Conservation (phyloP, 1,140 invertebrate genomes). For the Andricus grossulariae region DNA sequence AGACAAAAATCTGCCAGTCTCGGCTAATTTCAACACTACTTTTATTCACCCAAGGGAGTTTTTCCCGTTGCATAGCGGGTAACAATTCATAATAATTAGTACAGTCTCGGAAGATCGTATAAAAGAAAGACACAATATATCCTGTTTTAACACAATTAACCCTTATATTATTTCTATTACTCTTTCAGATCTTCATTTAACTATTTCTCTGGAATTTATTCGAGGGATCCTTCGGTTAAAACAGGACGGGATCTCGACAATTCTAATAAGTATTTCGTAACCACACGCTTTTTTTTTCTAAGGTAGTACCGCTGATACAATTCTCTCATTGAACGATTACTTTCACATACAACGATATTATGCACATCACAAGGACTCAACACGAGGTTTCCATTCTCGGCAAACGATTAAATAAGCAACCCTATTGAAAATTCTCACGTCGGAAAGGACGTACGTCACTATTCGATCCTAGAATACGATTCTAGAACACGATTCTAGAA, state of each 20-base stretch:
- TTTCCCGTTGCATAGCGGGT: background rate
- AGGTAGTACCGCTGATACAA: slow-evolving; percentile 50
- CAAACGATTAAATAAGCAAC: slow-evolving; percentile 44
- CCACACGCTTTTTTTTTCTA: slow-evolving; percentile 45
- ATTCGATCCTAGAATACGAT: too few relatives aligned
- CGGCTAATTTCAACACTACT: background rate
- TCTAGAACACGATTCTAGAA: too few relatives aligned
- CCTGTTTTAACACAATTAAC: background rate
- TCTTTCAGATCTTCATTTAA: background rate
- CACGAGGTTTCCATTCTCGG: slow-evolving; percentile 31
- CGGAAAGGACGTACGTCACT: too few relatives aligned
- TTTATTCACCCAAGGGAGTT: background rate
- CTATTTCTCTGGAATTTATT: slow-evolving; percentile 6
- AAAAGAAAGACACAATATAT: background rate
- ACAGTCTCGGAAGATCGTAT: background rate
- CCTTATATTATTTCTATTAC: background rate
- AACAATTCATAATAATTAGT: background rate
- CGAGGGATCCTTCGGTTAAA: slow-evolving; percentile 39
- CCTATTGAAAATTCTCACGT: too few relatives aligned
- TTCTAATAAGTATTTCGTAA: slow-evolving; percentile 27
- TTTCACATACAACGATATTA: slow-evolving; percentile 46
- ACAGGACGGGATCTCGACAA: slow-evolving; percentile 3
- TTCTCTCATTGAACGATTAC: slow-evolving; percentile 40
- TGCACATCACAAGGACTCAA: slow-evolving; percentile 53
- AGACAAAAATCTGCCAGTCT: too few relatives aligned